These are phyloP conservation scores for Hymenopus coronatus DNA, from an alignment of 2,888 invertebrate species.

Conservation along the genomic window DNA sequence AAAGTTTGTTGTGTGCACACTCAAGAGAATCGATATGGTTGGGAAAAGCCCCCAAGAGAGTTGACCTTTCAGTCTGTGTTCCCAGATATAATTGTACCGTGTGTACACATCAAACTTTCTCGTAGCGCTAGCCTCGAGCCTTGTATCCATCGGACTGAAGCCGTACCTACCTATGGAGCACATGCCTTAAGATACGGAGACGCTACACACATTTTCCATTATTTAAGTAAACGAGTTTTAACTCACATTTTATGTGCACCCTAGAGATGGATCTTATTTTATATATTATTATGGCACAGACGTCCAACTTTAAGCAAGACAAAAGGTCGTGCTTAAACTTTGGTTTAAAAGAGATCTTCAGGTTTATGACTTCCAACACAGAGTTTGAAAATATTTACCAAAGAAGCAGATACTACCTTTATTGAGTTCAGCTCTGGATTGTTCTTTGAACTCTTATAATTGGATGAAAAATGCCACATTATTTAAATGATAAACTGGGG, in stretches of 20 bases:
- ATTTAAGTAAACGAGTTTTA: neutral
- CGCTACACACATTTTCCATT: neutral
- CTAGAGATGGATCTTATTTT: no score
- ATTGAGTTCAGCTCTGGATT: no score
- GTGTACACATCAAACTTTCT: neutral
- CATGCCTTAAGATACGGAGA: neutral
- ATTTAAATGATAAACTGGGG: no score
- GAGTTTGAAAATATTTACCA: no score
- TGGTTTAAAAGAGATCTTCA: no score
- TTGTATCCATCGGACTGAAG: neutral
- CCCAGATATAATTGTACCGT: neutral
- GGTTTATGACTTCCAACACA: no score
- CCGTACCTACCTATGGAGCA: neutral
- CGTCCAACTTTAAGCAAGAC: no score
- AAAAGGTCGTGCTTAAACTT: no score
- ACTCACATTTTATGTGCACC: neutral
- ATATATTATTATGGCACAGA: no score
- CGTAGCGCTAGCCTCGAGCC: neutral
- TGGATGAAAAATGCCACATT: no score
- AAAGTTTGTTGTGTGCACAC: neutral
- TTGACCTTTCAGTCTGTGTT: neutral
- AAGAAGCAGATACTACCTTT: no score
- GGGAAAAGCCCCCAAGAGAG: neutral
- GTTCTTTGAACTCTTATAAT: no score
- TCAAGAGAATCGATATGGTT: neutral